Conservation (phyloP, 2,888 invertebrate species). For the Microctonus hyperodae region DNA sequence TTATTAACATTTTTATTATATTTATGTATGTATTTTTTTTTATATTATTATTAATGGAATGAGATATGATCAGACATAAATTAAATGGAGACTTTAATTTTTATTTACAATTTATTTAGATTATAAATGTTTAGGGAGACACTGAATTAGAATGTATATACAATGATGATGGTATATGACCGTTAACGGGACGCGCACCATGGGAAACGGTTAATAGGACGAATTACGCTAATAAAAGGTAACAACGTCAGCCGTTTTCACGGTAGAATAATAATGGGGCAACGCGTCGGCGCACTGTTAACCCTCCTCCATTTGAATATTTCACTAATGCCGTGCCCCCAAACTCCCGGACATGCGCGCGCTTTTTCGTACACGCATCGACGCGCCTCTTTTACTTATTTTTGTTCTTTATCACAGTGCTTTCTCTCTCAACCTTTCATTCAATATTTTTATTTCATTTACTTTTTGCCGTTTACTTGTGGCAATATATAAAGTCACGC, state of each 20-base stretch:
- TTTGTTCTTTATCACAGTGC: slow-evolving; percentile 32
- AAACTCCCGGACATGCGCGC: slow-evolving; percentile 52
- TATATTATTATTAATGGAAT: background rate
- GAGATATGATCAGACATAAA: too few relatives aligned
- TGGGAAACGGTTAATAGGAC: slow-evolving; percentile 57
- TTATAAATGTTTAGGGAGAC: background rate
- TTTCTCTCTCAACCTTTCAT: background rate
- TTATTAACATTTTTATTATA: background rate
- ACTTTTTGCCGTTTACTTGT: background rate
- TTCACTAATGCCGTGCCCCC: slow-evolving; percentile 41
- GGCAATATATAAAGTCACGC: slow-evolving; percentile 5
- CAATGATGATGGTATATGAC: background rate
- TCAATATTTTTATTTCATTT: background rate
- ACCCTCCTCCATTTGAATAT: slow-evolving; percentile 37
- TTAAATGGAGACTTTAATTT: background rate
- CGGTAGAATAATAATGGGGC: slow-evolving; percentile 61
- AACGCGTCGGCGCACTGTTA: slow-evolving; percentile 39
- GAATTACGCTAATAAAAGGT: slow-evolving; percentile 59
- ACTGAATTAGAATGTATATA: background rate
- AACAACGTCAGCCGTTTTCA: slow-evolving; percentile 60
- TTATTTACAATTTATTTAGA: background rate
- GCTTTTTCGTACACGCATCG: slow-evolving; percentile 57
- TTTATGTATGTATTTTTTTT: background rate
- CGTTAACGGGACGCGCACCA: slow-evolving; percentile 25
- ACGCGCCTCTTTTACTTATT: slow-evolving; percentile 44